phyloP scores from a whole-genome alignment of 2,797 vertebrate genomes.

The Borostomias antarcticus region DNA sequence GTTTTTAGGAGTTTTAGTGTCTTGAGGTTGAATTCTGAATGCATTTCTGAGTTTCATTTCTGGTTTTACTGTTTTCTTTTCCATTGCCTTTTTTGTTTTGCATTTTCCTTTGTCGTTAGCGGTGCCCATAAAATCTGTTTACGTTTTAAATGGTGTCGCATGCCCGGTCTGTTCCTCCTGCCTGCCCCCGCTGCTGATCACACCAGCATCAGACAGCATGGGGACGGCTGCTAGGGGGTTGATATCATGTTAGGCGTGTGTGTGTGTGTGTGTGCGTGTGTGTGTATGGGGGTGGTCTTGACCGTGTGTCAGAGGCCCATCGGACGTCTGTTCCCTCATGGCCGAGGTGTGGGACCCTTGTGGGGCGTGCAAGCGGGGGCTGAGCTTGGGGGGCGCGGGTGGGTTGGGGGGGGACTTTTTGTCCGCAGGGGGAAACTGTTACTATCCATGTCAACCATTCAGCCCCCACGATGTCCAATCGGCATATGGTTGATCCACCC shows the following conservation, averaged over 20 bases:
- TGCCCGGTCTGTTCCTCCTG: too few relatives aligned
- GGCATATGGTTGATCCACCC: constrained; percentile 94
- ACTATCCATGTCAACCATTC: constrained; percentile 76
- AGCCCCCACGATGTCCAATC: constrained; percentile 87
- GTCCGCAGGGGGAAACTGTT: constrained; percentile 65
- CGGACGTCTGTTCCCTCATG: constrained; percentile 61
- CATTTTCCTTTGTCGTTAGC: too few relatives aligned
- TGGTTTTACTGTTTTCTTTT: too few relatives aligned
- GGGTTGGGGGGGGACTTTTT: constrained; percentile 55
- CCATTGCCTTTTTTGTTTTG: too few relatives aligned
- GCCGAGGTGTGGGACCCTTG: constrained; percentile 63
- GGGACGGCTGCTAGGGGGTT: too few relatives aligned
- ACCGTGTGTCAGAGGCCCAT: constrained; percentile 56
- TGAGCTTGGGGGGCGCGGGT: not conserved
- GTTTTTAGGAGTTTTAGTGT: too few relatives aligned
- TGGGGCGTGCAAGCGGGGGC: constrained; percentile 20
- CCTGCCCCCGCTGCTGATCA: too few relatives aligned
- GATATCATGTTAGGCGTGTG: constrained; percentile 14
- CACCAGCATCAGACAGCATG: not conserved
- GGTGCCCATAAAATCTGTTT: too few relatives aligned
- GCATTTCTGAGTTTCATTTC: too few relatives aligned
- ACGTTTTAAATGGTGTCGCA: too few relatives aligned
- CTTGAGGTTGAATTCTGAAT: too few relatives aligned
- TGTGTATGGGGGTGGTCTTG: constrained; percentile 15
- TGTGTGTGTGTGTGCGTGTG: constrained; percentile 23